Percentiles rank a stretch among this genome's conserved stretches.
phyloP scores from a whole-genome alignment of 2,888 invertebrate genomes.

The Tridacna crocea region DNA sequence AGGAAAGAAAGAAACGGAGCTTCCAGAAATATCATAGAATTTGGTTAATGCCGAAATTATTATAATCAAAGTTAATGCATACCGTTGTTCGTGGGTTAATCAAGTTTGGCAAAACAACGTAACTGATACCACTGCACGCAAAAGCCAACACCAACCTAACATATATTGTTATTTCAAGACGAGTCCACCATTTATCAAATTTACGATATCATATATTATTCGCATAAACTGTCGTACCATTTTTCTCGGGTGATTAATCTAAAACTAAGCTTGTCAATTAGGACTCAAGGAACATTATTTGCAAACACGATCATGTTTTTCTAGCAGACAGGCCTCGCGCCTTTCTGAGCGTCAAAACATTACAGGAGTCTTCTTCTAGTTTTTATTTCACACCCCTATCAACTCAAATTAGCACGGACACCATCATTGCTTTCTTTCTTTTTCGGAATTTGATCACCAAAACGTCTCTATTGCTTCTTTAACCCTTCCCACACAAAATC shows the following conservation, averaged over 20 bases:
- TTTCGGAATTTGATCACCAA: not conserved
- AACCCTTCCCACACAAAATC: too few species aligned
- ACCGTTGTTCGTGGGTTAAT: not conserved
- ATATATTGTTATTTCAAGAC: conserved; percentile 5
- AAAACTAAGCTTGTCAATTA: conserved; percentile 26
- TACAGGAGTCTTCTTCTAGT: conserved; percentile 27
- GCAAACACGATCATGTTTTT: conserved; percentile 27
- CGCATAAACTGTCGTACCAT: conserved; percentile 25
- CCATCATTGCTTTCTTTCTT: conserved; percentile 26
- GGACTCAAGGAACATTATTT: conserved; percentile 12
- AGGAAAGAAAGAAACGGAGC: not conserved
- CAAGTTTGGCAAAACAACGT: not conserved
- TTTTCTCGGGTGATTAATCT: conserved; percentile 28
- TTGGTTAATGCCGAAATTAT: conserved; percentile 16
- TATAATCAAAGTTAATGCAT: conserved; percentile 5
- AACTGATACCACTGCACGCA: conserved; percentile 16
- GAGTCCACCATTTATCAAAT: conserved; percentile 17
- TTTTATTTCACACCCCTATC: conserved; percentile 51
- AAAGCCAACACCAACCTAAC: conserved; percentile 3
- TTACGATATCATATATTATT: conserved; percentile 26
- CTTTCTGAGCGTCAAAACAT: conserved; percentile 38
- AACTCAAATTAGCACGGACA: conserved; percentile 47
- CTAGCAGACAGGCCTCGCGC: conserved; percentile 26
- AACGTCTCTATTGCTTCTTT: not conserved
- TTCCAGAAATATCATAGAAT: not conserved